Conservation (phyloP, 1,140 invertebrate species). For the Lepidurus packardi region DNA sequence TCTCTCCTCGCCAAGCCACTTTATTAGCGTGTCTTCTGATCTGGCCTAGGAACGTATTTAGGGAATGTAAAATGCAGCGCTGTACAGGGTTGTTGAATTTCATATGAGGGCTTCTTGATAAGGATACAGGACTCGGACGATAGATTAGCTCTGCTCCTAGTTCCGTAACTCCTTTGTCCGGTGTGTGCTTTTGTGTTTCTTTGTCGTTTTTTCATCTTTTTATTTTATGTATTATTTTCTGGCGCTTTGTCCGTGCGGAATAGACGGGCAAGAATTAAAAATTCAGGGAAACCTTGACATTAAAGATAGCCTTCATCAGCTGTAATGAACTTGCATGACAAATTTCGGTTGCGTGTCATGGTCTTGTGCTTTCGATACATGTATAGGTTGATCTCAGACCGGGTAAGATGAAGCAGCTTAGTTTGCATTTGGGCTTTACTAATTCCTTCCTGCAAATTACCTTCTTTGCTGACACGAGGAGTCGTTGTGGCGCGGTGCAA, state of each 20-base stretch:
- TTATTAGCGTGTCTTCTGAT: background rate
- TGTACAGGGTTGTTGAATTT: background rate
- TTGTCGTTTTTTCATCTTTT: background rate
- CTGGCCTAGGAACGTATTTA: background rate
- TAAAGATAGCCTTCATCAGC: background rate
- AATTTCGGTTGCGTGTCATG: background rate
- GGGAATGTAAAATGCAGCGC: background rate
- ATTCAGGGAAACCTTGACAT: no score
- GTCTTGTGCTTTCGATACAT: background rate
- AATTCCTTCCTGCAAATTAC: no score
- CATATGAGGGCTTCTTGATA: background rate
- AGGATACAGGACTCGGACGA: slow-evolving; percentile 5
- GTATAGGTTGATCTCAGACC: background rate
- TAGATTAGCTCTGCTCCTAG: slow-evolving; percentile 6
- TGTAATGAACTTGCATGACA: background rate
- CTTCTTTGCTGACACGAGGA: no score
- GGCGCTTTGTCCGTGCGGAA: no score
- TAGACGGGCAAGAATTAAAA: no score
- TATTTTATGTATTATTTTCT: background rate
- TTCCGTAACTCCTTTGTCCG: background rate
- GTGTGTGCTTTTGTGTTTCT: background rate
- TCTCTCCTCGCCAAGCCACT: background rate
- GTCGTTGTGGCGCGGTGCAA: no score
- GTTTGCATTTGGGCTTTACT: no score
- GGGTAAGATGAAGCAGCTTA: no score